A percentile compares a stretch with the other conserved stretches of the same genome.
Evolutionary conservation across 2,797 vertebrate genomes (phyloP).

Genomic region (Clarias fuscus): DNA sequence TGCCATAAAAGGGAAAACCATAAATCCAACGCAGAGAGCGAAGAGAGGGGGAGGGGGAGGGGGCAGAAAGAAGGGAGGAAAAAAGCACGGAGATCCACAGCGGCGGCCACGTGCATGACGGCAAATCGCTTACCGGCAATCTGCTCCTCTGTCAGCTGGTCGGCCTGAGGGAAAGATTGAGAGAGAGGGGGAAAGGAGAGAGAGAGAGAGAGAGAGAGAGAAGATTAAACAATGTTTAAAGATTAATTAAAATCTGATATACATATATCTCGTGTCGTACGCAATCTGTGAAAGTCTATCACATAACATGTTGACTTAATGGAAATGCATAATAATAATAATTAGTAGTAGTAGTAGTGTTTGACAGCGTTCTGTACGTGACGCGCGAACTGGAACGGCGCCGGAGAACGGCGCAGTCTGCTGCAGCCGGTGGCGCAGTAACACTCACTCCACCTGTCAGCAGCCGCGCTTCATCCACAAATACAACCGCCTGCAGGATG

Average conservation of each 20-base stretch:
- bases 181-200: background rate
- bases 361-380: background rate
- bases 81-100: conserved; percentile 62
- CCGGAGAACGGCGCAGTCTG: conserved; percentile 19
- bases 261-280: background rate
- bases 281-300: background rate
- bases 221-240: background rate
- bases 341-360: too few relatives aligned
- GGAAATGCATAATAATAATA: too few relatives aligned
- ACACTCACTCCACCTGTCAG: background rate
- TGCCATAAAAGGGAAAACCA: conserved; percentile 79
- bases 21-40: conserved; percentile 68
- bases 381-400: background rate
- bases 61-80: background rate
- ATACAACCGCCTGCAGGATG: background rate
- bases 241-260: too few relatives aligned
- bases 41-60: background rate
- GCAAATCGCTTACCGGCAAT: conserved; percentile 90
- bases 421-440: conserved; percentile 49
- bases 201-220: conserved; percentile 39
- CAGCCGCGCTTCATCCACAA: background rate
- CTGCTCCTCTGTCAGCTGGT: conserved; percentile 99
- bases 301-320: background rate
- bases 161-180: conserved; percentile 79
- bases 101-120: conserved; percentile 57